Conservation (phyloP, 2,888 invertebrate genomes). For the Drosophila maculinotata region DNA sequence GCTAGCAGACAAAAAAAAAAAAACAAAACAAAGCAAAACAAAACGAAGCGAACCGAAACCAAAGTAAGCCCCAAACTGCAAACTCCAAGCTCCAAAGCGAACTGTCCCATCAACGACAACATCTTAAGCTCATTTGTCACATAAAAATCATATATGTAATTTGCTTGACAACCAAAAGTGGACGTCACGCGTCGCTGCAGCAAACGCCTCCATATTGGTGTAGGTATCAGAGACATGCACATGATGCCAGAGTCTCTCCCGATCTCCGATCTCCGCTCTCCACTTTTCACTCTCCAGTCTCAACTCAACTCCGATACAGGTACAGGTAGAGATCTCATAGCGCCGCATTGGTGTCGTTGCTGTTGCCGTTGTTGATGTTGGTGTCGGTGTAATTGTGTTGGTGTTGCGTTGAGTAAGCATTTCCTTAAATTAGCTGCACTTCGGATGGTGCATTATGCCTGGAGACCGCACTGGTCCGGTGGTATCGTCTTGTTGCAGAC, state of each 20-base stretch:
- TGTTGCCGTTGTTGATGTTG: conserved; percentile 13
- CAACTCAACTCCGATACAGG: conserved; percentile 1
- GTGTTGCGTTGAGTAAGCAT: conserved; percentile 63
- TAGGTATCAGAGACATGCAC: conserved; percentile 48
- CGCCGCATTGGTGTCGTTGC: background rate
- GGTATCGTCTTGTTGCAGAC: conserved; percentile 36
- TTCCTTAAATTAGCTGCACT: conserved; percentile 80
- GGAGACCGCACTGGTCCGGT: conserved; percentile 11
- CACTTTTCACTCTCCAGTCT: background rate
- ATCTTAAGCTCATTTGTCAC: conserved; percentile 79
- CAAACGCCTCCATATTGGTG: conserved; percentile 79
- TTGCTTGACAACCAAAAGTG: conserved; percentile 81
- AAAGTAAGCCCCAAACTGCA: conserved; percentile 25
- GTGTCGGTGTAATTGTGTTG: conserved; percentile 10
- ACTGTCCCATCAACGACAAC: conserved; percentile 70
- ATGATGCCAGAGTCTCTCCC: conserved; percentile 26
- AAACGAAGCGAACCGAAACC: conserved; percentile 17
- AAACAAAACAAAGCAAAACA: conserved; percentile 5
- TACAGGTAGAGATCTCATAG: conserved; percentile 13
- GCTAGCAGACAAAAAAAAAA: conserved; percentile 3
- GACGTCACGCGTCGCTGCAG: conserved; percentile 74
- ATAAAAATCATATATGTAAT: conserved; percentile 81
- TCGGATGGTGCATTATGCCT: conserved; percentile 63
- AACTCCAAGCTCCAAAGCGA: conserved; percentile 40
- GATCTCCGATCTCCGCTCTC: background rate